Base-by-base conservation (phyloP, 2,797 vertebrate species). In the Amniataba percoides region DNA sequence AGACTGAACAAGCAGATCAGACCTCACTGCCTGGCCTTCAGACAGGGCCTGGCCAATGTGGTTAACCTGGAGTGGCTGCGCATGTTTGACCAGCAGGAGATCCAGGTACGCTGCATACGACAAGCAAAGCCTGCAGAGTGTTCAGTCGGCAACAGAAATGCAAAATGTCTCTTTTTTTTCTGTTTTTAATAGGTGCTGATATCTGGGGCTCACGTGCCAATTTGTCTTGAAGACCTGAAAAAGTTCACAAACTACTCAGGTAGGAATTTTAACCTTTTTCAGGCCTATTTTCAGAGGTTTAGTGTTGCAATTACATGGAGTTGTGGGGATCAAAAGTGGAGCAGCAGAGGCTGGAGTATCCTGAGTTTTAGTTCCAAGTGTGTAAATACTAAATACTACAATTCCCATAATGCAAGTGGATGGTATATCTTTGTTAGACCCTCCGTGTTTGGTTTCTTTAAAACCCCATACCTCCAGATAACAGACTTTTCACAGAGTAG, bases 41-140 rank as follows among this genome's bases (percentile, higher is more conserved):
- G 98, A 0, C 98, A 99, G 93, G 98, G 98, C 31, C 93, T 99
- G 78, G 97, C 98, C 92, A 98, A 97, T 0, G 98, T 99, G 42
- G 96, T 99, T 45, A 98, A 97, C 90, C 95, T 99, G 16, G 98
- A 99, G 90, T 99, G 98, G 98, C 96, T 99, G 55, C 96, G 98
- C 0, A 99, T 99, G 98, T 99, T 99, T 61, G 98, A 99, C 84
- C 98, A 99, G 91, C 98, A 99, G 91, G 98, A 99, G 88, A 97
- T 99, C 63, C 98, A 99, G 98, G 98, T 99, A 89, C 6, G 4
- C n/a, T 15, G 9, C 49, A 34, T 18, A 19, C 3, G 11, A 14
- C 7, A 1, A 18, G 14, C n/a, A 74, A 27, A 72, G 21, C 34
- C 34, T 36, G 34, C 34, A 36, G 8, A 6, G 8, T 36, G 8